Conservation (phyloP, 1,140 invertebrate species). For the Drosophila pseudoobscura region DNA sequence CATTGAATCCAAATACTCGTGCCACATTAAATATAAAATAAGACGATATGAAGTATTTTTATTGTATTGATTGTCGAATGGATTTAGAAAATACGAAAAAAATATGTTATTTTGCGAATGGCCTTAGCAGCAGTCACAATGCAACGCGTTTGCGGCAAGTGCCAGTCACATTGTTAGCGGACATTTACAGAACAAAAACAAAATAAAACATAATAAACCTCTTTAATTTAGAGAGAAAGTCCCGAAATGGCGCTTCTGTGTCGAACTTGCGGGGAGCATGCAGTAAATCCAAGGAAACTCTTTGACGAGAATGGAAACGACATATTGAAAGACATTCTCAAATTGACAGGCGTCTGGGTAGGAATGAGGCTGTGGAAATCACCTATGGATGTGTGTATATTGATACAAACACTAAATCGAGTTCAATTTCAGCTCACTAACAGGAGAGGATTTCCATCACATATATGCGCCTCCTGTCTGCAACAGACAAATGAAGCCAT, state of each 20-base stretch:
- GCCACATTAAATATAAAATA: too few relatives aligned
- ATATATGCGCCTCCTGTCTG: conserved; percentile 39
- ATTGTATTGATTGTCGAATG: too few relatives aligned
- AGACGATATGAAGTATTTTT: too few relatives aligned
- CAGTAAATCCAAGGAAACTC: not conserved
- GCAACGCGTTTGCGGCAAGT: too few relatives aligned
- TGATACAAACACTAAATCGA: not conserved
- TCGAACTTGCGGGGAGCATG: conserved; percentile 22
- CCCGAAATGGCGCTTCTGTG: conserved; percentile 9
- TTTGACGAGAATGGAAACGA: conserved; percentile 9
- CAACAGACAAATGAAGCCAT: conserved; percentile 40
- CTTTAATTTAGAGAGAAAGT: not conserved
- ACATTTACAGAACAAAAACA: too few relatives aligned
- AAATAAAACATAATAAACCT: too few relatives aligned
- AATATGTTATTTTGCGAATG: too few relatives aligned
- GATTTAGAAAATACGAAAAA: too few relatives aligned
- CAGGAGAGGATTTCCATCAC: conserved; percentile 1
- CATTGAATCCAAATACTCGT: too few relatives aligned
- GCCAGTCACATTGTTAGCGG: too few relatives aligned
- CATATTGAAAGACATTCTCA: conserved; percentile 10
- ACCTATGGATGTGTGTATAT: too few relatives aligned
- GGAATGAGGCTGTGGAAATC: not conserved
- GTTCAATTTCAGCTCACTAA: conserved; percentile 14
- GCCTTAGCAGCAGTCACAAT: too few relatives aligned
- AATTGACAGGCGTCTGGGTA: conserved; percentile 25